These are phyloP conservation scores for Chrysochloris asiatica DNA, from an alignment of 2,113 vertebrate genomes.

Conservation along the genomic window DNA sequence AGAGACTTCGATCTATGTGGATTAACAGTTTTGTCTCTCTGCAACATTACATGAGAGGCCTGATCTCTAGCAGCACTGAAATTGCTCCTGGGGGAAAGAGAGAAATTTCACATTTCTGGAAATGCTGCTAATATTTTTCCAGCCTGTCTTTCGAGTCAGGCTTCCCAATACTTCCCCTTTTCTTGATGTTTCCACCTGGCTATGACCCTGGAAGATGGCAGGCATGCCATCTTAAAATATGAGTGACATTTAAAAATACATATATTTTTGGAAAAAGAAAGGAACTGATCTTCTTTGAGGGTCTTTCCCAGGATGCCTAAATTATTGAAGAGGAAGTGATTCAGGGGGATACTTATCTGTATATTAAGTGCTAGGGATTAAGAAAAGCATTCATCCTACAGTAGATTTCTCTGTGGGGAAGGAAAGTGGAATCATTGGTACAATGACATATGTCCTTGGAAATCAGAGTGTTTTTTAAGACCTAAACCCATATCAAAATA, in stretches of 20 bases:
- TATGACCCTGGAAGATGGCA: background rate
- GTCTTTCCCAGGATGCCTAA: background rate
- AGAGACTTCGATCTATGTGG: background rate
- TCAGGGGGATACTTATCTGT: background rate
- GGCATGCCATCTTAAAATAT: slow-evolving; percentile 12
- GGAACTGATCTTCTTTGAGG: background rate
- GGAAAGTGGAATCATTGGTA: background rate
- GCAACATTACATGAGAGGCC: background rate
- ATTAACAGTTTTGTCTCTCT: background rate
- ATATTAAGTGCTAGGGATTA: background rate
- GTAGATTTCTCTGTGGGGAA: background rate
- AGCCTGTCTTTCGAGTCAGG: background rate
- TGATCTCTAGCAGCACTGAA: background rate
- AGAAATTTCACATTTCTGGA: background rate
- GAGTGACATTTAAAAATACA: background rate
- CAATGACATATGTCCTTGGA: background rate
- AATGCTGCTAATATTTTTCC: background rate
- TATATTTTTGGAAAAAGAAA: background rate
- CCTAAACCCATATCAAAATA: background rate
- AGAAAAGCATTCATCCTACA: background rate
- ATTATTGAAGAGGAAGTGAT: background rate
- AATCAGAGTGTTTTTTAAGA: background rate
- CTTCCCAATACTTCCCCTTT: background rate
- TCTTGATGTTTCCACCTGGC: background rate
- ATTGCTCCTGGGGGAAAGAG: background rate